Conservation (phyloP, 2,888 invertebrate species). For the Slavum lentiscoides region DNA sequence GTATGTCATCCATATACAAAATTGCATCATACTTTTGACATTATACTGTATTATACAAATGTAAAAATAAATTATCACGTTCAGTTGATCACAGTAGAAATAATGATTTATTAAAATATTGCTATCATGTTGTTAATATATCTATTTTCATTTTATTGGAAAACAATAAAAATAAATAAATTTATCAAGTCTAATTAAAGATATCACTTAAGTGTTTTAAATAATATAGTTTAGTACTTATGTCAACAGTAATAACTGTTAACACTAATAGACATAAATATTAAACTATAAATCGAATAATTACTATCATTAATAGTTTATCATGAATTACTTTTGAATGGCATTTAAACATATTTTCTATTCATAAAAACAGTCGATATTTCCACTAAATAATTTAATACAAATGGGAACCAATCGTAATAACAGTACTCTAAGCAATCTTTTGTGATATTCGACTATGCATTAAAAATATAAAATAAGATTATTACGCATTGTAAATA, state of each 20-base stretch:
- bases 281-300: too few relatives aligned
- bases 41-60: not conserved
- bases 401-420: not conserved
- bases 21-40: not conserved
- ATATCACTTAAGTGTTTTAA: too few relatives aligned
- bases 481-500: too few relatives aligned
- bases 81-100: not conserved
- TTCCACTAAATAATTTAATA: slow-evolving; percentile 7
- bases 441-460: too few relatives aligned
- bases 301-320: not conserved
- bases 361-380: not conserved
- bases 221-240: too few relatives aligned
- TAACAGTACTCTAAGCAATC: not conserved
- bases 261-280: too few relatives aligned
- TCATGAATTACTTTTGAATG: not conserved
- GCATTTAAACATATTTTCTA: not conserved
- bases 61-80: not conserved
- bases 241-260: too few relatives aligned
- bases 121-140: not conserved
- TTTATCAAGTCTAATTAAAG: too few relatives aligned
- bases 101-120: not conserved
- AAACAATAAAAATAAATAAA: not conserved
- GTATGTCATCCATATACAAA: not conserved
- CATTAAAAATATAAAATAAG: too few relatives aligned
- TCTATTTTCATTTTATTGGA: too few relatives aligned